Evolutionary conservation across 2,888 invertebrate species (phyloP).

Genomic region (Conus canariensis): DNA sequence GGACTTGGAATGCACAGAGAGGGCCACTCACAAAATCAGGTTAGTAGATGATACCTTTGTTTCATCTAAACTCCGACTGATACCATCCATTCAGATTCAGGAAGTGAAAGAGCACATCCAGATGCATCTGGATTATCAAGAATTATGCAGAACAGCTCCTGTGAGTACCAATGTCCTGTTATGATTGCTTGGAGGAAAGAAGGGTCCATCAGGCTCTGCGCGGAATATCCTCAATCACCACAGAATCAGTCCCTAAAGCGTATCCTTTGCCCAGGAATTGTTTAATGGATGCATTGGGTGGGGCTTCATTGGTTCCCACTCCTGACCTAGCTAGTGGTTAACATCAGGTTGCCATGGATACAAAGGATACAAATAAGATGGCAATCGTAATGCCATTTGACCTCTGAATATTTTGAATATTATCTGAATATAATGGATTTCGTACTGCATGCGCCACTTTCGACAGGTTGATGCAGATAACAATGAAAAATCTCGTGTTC

Average conservation of each 20-base stretch:
- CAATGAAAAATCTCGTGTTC: slow-evolving; percentile 36
- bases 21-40: background rate
- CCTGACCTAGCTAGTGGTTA: no score
- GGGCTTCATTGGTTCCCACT: no score
- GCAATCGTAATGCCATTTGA: slow-evolving; percentile 38
- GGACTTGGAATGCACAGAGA: background rate
- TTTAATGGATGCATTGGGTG: no score
- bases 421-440: no score
- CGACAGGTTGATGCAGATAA: slow-evolving; percentile 45
- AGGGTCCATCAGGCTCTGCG: slow-evolving; percentile 47
- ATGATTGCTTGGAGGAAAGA: slow-evolving; percentile 53
- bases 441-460: slow-evolving; percentile 26
- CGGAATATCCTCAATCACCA: slow-evolving; percentile 51
- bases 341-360: no score
- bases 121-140: slow-evolving; percentile 40
- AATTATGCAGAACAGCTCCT: slow-evolving; percentile 44
- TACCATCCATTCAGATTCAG: background rate
- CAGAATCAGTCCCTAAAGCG: slow-evolving; percentile 48
- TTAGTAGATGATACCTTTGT: background rate
- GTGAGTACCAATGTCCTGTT: slow-evolving; percentile 52
- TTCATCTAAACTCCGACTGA: background rate
- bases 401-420: slow-evolving; percentile 43
- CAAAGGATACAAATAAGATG: no score
- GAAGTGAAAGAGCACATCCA: background rate
- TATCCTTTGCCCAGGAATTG: slow-evolving; percentile 32